These are phyloP conservation scores for Lycophotia porphyrea DNA, from an alignment of 2,888 invertebrate genomes.

Conservation along the genomic window DNA sequence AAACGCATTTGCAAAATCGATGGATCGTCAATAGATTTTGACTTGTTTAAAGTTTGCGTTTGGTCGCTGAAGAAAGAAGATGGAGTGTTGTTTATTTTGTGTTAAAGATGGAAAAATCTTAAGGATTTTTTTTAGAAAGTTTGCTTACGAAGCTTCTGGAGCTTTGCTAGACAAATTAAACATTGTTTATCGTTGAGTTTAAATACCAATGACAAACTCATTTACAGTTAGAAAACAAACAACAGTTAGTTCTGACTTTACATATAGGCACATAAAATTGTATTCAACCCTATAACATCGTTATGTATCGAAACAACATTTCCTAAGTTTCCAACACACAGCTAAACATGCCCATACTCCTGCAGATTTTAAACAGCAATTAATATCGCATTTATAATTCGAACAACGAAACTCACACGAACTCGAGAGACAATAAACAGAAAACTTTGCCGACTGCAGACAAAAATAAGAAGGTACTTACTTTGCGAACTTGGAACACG, in stretches of 20 bases:
- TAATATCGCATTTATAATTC: constrained; percentile 24
- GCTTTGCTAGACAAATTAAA: background rate
- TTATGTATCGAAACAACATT: background rate
- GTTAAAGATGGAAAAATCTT: background rate
- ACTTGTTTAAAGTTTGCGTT: constrained; percentile 42
- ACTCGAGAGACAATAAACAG: constrained; percentile 28
- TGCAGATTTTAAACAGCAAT: constrained; percentile 26
- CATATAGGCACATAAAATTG: background rate
- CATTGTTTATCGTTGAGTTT: background rate
- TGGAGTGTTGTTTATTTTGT: background rate
- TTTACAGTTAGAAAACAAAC: background rate
- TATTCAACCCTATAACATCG: background rate
- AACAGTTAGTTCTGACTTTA: background rate
- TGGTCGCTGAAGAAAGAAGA: background rate
- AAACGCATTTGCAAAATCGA: constrained; percentile 61
- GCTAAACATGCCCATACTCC: background rate
- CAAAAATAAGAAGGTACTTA: constrained; percentile 46
- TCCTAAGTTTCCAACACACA: background rate
- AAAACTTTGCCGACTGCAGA: constrained; percentile 33
- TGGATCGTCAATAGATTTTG: constrained; percentile 47
- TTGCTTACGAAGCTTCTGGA: background rate
- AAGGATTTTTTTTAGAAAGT: background rate
- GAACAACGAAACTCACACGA: constrained; percentile 11
- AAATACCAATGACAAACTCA: background rate
- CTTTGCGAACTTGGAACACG: constrained; percentile 36